Base-by-base conservation (phyloP, 2,113 vertebrate genomes). In the Oryzias melastigma region DNA sequence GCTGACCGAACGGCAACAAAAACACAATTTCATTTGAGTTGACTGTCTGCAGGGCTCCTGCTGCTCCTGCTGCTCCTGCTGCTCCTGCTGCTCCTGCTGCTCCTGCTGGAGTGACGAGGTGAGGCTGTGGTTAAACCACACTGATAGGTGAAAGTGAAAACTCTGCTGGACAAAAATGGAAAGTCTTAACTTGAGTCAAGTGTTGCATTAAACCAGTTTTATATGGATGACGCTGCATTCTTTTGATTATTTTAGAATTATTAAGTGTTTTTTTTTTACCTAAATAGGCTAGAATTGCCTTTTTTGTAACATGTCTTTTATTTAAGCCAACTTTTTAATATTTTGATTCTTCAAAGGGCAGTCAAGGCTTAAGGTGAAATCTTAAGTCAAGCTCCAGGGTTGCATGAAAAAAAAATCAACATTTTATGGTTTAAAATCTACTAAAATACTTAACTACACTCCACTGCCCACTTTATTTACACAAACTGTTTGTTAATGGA, bases 111-210 rank as follows among this genome's bases (percentile, higher is more conserved):
- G 54, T 62, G 42, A 58, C 56, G 44, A 42, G 15, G 43, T 62
- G 60, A 14, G 51, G 50, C 49, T 70, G 43, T 49, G 27, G 58
- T 19, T 55, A 59, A 75, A 81, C 77, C 79, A 48, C 64, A 81
- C 35, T 3, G 22, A 50, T 60, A 75, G 75, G 65, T 52, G 46
- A 67, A 50, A 35, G 43, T 7, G 14, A 0, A 63, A 47, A 75
- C 45, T 40, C 59, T 47, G 27, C 44, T 49, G 62, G 35, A 71
- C 63, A 62, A 20, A 20, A 29, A 35, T 10, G 42, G 22, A 27
- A 27, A 17, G 15, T 25, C 44, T 50, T 19, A 42, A 19, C 2
- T 35, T 17, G 29, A 22, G n/a, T 49, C 1, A 50, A 50, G 29
- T 12, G 8, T 41, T 22, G 7, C 14, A 18, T 42, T 20, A 5